Evolutionary conservation across 2,113 vertebrate genomes (phyloP).

Genomic region (Heptranchias perlo): DNA sequence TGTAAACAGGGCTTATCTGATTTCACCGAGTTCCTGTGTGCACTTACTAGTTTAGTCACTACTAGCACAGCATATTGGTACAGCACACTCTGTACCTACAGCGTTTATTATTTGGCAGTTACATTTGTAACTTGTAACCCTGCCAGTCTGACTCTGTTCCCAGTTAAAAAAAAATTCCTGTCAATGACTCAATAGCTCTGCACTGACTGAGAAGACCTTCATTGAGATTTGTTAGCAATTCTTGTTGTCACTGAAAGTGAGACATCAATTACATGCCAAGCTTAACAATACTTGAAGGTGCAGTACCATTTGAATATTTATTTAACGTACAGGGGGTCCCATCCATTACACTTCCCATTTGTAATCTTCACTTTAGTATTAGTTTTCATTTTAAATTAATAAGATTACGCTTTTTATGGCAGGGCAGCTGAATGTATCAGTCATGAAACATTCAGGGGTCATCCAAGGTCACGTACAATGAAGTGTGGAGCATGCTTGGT

Average conservation of each 20-base stretch:
- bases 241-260: not conserved
- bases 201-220: not conserved
- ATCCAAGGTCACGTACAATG: not conserved
- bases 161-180: constrained; percentile 35
- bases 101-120: constrained; percentile 34
- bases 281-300: not conserved
- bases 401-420: not conserved
- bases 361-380: not conserved
- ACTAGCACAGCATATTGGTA: not conserved
- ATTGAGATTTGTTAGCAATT: constrained; percentile 1
- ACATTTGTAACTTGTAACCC: constrained; percentile 1
- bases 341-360: not conserved
- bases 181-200: constrained; percentile 27
- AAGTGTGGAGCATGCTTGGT: not conserved
- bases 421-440: not conserved
- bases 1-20: constrained; percentile 26
- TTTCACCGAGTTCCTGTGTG: constrained; percentile 9
- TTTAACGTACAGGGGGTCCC: not conserved
- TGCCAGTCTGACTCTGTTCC: constrained; percentile 36
- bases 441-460: not conserved
- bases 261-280: not conserved
- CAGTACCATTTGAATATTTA: not conserved
- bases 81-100: constrained; percentile 37
- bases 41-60: not conserved
- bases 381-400: not conserved